These are phyloP conservation scores for Latheticus oryzae DNA, from an alignment of 2,888 invertebrate genomes.

Conservation along the genomic window DNA sequence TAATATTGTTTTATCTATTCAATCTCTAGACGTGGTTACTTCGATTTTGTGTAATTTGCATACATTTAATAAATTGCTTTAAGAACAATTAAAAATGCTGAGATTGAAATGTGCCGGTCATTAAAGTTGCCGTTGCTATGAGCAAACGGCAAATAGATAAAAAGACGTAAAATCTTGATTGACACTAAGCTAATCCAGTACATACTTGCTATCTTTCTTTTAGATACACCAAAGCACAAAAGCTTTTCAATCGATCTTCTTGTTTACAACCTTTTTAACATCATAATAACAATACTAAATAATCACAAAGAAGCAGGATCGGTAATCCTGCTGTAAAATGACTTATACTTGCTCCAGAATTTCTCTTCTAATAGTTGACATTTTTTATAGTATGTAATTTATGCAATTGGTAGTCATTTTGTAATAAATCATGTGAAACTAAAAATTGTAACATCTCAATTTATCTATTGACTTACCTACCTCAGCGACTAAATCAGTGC, in stretches of 20 bases:
- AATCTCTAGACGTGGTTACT: conserved; percentile 34
- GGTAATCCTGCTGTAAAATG: no score
- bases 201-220: conserved; percentile 7
- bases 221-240: no score
- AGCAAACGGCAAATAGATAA: conserved; percentile 10
- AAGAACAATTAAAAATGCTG: conserved; percentile 31
- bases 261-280: conserved; percentile 31
- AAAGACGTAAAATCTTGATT: conserved; percentile 26
- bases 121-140: conserved; percentile 20
- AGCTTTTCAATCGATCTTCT: conserved; percentile 9
- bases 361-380: no score
- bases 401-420: no score
- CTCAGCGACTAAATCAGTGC: conserved; percentile 55
- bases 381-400: no score
- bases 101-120: conserved; percentile 37
- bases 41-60: conserved; percentile 39
- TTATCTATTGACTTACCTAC: conserved; percentile 60
- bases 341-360: no score
- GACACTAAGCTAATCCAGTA: conserved; percentile 23
- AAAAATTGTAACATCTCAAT: conserved; percentile 59
- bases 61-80: conserved; percentile 37
- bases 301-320: conserved; percentile 8
- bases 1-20: conserved; percentile 42
- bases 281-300: conserved; percentile 21
- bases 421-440: conserved; percentile 29